These are phyloP conservation scores for Chironomus striatipennis DNA, from an alignment of 1,140 invertebrate species.

Conservation along the genomic window DNA sequence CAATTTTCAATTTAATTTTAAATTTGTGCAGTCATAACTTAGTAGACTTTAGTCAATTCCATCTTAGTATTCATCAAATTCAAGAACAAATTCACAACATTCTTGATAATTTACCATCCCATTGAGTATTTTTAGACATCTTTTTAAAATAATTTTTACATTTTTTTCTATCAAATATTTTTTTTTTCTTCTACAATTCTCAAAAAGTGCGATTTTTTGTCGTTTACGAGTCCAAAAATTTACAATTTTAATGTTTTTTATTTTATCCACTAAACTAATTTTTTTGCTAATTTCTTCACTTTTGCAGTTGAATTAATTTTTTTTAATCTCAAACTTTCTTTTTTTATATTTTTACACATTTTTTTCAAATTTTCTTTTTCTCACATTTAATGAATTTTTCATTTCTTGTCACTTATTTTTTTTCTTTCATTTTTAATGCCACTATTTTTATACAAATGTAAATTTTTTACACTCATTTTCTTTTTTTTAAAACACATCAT, in stretches of 20 bases:
- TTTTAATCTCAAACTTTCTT: not conserved
- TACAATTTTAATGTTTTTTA: not conserved
- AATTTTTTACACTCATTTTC: not conserved
- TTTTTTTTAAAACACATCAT: not conserved
- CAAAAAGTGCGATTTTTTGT: too few species aligned
- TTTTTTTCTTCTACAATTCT: too few species aligned
- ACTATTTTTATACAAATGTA: too few species aligned
- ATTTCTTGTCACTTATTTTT: not conserved
- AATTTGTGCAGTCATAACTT: too few species aligned
- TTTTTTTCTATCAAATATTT: too few species aligned
- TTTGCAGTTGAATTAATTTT: not conserved
- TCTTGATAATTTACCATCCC: too few species aligned
- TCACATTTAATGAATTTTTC: conserved; percentile 1
- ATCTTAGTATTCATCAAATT: too few species aligned
- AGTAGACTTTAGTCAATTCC: too few species aligned
- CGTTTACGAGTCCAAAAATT: not conserved
- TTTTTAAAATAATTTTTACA: too few species aligned
- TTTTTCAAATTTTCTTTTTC: not conserved
- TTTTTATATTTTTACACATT: not conserved
- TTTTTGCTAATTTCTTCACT: not conserved
- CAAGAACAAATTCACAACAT: too few species aligned
- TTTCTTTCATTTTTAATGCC: not conserved
- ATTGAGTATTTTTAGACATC: too few species aligned
- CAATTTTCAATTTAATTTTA: too few species aligned
- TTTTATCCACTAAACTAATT: not conserved